Evolutionary conservation across 2,113 vertebrate genomes (phyloP).

Genomic region (Serinus canaria): DNA sequence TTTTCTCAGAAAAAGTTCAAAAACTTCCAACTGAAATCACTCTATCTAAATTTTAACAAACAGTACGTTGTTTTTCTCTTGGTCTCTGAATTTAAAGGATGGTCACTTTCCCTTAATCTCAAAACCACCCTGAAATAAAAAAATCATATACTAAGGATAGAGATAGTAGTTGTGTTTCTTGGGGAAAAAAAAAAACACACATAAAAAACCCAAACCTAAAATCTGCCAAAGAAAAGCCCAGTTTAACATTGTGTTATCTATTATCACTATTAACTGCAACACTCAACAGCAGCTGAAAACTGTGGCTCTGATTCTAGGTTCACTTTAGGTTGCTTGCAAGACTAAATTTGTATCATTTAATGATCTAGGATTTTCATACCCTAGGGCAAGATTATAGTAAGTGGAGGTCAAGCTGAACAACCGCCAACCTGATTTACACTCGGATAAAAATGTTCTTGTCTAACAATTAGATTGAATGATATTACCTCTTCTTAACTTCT

Average conservation of each 20-base stretch:
- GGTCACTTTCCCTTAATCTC: not conserved
- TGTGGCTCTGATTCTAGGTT: not conserved
- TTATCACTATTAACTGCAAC: not conserved
- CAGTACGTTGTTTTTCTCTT: not conserved
- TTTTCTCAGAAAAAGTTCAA: not conserved
- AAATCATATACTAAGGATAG: not conserved
- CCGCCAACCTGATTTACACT: constrained; percentile 47
- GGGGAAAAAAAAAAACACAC: not conserved
- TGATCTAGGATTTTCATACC: constrained; percentile 60
- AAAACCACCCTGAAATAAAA: not conserved
- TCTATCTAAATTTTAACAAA: not conserved
- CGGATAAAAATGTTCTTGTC: constrained; percentile 29
- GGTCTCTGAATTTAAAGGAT: not conserved
- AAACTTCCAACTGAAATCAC: not conserved
- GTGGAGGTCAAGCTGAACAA: constrained; percentile 60
- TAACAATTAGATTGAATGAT: constrained; percentile 30
- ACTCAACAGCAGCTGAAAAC: not conserved
- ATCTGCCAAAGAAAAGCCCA: not conserved
- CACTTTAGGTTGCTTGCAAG: constrained; percentile 44
- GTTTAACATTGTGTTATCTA: fast-evolving
- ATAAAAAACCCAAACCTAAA: not conserved
- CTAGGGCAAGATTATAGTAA: constrained; percentile 53
- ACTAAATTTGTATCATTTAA: constrained; percentile 47
- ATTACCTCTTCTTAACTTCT: not conserved
- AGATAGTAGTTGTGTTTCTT: not conserved